Evolutionary conservation across 92 coral and sea anemone species (phyloP), one percentile per base, ranked within the genome.

Genomic region (Parazoanthus swiftii): DNA sequence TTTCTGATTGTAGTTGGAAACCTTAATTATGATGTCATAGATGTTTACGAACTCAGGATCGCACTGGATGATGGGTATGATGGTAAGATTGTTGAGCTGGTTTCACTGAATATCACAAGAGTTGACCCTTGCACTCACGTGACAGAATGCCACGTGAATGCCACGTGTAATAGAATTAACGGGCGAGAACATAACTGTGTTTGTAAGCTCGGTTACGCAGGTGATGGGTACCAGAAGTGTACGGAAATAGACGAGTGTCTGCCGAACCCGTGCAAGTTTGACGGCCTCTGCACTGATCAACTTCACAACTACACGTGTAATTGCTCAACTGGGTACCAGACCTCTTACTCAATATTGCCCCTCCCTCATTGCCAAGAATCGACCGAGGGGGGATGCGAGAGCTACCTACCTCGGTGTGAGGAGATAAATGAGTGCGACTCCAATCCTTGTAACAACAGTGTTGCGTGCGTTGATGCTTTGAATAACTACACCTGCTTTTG

Each of bases 211-310:
- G 99, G 99, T 14, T 97, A 63, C 86, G 58, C 82, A 1, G 98
- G 99, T n/a, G 86, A 90, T 77, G 97, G 98, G 14, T 89, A 59
- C 20, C n/a, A 80, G n/a, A 94, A 88, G 81, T 97, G 99, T 58
- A 79, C 81, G n/a, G 93, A 94, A 21, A 94, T 94, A 38, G 85
- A 97, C 88, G 99, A 97, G 85, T 97, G 99, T 74, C 36, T 8
- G 11, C 66, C 93, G 36, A 89, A 88, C 18, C 95, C 96, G 37
- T 95, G 98, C 71, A 39, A 80, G 25, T 35, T 74, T 37, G 73
- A 85, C 35, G 98, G 99, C 38, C 79, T 86, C 35, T 97, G 99
- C 54, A 82, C 77, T 10, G 96, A 97, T 77, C 85, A 73, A 18
- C 82, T 94, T 63, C 93, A 95, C 70, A 88, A 89, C 46, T 91